phyloP scores from a whole-genome alignment of 2,888 invertebrate species.

The Melanostoma mellinum region DNA sequence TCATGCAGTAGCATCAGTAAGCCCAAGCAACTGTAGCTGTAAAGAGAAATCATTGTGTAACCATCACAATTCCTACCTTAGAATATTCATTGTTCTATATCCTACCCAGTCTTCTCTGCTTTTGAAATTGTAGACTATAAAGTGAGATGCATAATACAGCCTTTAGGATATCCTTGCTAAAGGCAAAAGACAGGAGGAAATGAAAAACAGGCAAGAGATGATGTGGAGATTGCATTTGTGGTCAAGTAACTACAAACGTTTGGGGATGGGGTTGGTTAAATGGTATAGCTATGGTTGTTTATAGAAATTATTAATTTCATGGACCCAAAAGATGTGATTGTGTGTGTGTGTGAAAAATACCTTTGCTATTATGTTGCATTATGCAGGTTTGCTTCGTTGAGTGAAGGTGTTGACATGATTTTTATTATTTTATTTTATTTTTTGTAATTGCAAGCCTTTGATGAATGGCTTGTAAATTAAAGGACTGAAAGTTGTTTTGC shows the following conservation, averaged over 20 bases:
- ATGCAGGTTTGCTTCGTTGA: too few species aligned
- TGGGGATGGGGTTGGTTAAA: background rate
- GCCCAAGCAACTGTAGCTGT: conserved; percentile 10
- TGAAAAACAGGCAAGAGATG: conserved; percentile 11
- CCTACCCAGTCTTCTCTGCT: background rate
- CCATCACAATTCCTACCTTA: background rate
- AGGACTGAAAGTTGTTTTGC: too few species aligned
- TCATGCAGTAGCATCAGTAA: conserved; percentile 1
- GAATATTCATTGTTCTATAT: background rate
- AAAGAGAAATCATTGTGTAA: conserved; percentile 26
- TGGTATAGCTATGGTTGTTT: conserved; percentile 16
- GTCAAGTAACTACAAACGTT: conserved; percentile 22
- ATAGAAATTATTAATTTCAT: conserved; percentile 49
- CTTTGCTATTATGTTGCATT: background rate
- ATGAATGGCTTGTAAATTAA: too few species aligned
- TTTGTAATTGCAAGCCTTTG: too few species aligned
- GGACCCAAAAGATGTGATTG: conserved; percentile 8
- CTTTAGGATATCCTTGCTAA: too few species aligned
- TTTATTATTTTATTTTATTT: too few species aligned
- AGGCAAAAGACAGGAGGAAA: too few species aligned
- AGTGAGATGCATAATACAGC: too few species aligned
- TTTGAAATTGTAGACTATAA: background rate
- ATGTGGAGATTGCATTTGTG: conserved; percentile 10
- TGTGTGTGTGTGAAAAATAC: conserved; percentile 14
- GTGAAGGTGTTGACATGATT: too few species aligned